These are phyloP conservation scores for Seriola dumerili DNA, from an alignment of 2,113 vertebrate genomes.

Conservation along the genomic window DNA sequence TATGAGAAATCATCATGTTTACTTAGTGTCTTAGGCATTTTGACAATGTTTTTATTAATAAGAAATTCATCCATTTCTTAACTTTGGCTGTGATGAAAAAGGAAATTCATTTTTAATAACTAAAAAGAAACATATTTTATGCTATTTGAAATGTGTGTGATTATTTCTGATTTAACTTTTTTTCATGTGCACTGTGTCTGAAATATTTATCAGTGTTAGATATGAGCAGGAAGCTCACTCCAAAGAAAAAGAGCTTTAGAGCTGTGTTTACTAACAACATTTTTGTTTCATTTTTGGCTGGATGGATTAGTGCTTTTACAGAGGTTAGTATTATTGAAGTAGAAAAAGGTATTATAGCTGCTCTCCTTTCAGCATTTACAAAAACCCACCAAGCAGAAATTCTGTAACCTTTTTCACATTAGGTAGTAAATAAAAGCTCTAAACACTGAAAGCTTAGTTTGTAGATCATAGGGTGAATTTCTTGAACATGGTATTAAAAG, in stretches of 20 bases:
- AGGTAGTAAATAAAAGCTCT: background rate
- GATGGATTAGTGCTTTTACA: background rate
- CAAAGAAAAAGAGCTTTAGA: background rate
- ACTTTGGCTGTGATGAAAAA: conserved; percentile 81
- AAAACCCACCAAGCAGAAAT: background rate
- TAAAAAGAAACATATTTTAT: conserved; percentile 86
- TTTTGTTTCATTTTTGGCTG: background rate
- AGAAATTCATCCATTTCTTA: conserved; percentile 77
- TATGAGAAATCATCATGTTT: conserved; percentile 72
- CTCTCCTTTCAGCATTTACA: background rate
- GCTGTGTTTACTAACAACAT: background rate
- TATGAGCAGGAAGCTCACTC: background rate
- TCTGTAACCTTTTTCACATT: background rate
- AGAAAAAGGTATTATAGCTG: background rate
- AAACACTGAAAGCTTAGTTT: background rate
- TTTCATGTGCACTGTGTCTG: background rate
- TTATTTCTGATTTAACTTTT: conserved; percentile 50
- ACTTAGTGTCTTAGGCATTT: conserved; percentile 73
- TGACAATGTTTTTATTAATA: conserved; percentile 79
- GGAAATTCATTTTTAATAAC: conserved; percentile 81
- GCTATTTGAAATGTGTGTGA: conserved; percentile 65
- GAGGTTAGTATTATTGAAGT: background rate
- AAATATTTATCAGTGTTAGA: conserved; percentile 3
- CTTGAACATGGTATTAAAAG: background rate
- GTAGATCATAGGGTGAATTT: background rate